phyloP scores from a whole-genome alignment of 2,113 vertebrate species.

The Rostratula benghalensis region DNA sequence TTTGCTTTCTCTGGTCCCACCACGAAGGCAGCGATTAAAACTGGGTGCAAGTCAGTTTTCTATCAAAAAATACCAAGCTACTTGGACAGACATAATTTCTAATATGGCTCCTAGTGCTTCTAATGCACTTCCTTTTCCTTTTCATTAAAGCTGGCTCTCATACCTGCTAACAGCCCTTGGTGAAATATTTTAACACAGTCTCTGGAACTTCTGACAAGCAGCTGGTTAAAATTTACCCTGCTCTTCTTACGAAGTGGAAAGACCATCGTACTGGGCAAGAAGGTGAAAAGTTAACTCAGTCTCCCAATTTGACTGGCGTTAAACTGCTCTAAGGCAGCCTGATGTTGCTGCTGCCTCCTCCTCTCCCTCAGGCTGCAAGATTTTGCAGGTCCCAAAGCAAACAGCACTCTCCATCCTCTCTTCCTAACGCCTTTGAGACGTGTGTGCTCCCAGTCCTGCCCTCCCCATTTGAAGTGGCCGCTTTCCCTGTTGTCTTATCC shows the following conservation, averaged over 20 bases:
- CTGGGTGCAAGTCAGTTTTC: not conserved
- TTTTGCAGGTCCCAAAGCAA: not conserved
- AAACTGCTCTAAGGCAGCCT: not conserved
- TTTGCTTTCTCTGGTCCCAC: not conserved
- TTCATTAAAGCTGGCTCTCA: not conserved
- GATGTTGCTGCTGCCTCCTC: not conserved
- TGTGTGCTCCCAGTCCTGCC: not conserved
- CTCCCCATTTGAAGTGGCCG: fast-evolving
- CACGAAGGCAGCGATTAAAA: not conserved
- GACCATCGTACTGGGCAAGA: not conserved
- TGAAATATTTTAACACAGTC: not conserved
- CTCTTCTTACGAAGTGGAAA: not conserved
- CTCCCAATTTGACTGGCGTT: not conserved
- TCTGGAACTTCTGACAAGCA: not conserved
- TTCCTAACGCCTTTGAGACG: fast-evolving
- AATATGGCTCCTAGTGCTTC: not conserved
- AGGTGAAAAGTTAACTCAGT: not conserved
- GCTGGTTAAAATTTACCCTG: not conserved
- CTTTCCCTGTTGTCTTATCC: not conserved
- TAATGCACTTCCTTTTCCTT: not conserved
- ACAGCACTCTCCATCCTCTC: not conserved
- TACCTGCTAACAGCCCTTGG: not conserved
- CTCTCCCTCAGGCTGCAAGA: not conserved
- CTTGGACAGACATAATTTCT: not conserved
- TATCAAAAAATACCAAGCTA: not conserved